These are phyloP conservation scores for Melanostoma scalare DNA, from an alignment of 2,888 invertebrate genomes.

Conservation along the genomic window DNA sequence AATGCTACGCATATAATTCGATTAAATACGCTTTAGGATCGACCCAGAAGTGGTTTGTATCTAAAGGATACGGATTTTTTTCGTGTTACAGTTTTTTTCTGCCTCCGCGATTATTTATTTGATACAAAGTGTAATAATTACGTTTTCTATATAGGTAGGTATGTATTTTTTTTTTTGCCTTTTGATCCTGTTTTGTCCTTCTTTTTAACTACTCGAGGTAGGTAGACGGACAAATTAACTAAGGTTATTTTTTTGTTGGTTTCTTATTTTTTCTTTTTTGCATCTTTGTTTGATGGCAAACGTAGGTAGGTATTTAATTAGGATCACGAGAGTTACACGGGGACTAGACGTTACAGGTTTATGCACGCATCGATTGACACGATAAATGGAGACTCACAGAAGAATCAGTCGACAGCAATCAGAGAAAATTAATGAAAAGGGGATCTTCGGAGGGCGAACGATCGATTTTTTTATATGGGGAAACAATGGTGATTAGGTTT, in stretches of 20 bases:
- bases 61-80: constrained; percentile 34
- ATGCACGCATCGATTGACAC: constrained; percentile 65
- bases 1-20: constrained; percentile 65
- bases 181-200: constrained; percentile 36
- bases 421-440: constrained; percentile 46
- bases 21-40: constrained; percentile 55
- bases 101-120: constrained; percentile 36
- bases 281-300: constrained; percentile 68
- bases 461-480: too few relatives aligned
- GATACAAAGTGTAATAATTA: constrained; percentile 69
- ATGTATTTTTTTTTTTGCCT: constrained; percentile 7
- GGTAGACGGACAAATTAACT: constrained; percentile 20
- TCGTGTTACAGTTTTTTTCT: background rate
- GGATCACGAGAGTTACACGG: constrained; percentile 53
- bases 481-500: too few relatives aligned
- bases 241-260: constrained; percentile 26
- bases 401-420: constrained; percentile 38
- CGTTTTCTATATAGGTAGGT: constrained; percentile 36
- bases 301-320: constrained; percentile 61
- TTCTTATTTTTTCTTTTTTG: constrained; percentile 35
- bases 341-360: constrained; percentile 53
- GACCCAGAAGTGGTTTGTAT: constrained; percentile 29
- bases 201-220: constrained; percentile 13
- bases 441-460: background rate
- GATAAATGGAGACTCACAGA: constrained; percentile 57